Percentiles rank a stretch among this genome's conserved stretches.
Conservation (phyloP, 1,140 invertebrate species). For the Medauroidea extradentata region DNA sequence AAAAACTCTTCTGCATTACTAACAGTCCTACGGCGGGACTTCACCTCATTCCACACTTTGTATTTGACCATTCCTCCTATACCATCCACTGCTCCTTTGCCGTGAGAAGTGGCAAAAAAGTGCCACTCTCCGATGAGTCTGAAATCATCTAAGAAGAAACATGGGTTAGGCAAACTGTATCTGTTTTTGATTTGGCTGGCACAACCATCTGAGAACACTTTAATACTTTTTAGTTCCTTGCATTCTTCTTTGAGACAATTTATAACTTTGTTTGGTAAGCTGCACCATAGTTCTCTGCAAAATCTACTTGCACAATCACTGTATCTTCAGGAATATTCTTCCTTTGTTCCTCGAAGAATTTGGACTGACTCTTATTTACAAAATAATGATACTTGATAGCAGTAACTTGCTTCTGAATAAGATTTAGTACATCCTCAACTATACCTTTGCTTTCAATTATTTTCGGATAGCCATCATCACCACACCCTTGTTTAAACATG, state of each 20-base stretch:
- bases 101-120: constrained; percentile 31
- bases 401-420: no score
- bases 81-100: constrained; percentile 30
- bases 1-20: no score
- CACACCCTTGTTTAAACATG: no score
- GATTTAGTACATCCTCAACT: no score
- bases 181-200: constrained; percentile 30
- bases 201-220: constrained; percentile 26
- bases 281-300: not conserved
- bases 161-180: constrained; percentile 29
- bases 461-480: no score
- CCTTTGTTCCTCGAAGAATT: not conserved
- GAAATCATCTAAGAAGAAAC: constrained; percentile 25
- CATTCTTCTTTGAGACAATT: not conserved
- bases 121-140: constrained; percentile 29
- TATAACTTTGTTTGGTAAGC: not conserved
- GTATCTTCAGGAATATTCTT: not conserved
- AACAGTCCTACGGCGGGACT: no score
- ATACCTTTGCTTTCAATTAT: no score
- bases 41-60: no score
- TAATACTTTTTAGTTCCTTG: not conserved
- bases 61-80: constrained; percentile 26
- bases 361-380: not conserved
- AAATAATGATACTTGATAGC: no score
- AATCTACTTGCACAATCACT: not conserved